phyloP scores from a whole-genome alignment of 1,140 invertebrate species.

The Onthophagus taurus region DNA sequence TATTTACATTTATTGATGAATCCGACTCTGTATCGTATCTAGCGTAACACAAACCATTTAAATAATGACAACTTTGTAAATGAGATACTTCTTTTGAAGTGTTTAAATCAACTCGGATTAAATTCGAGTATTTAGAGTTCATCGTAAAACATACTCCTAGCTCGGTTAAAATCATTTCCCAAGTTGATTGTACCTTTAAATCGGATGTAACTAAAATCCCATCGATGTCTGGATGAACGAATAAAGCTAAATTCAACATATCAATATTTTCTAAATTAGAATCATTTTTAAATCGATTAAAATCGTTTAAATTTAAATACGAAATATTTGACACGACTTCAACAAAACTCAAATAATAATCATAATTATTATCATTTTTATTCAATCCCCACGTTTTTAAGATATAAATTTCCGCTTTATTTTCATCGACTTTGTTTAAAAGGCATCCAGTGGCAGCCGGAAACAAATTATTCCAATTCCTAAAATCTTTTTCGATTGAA shows the following conservation, averaged over 20 bases:
- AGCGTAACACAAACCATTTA: conserved; percentile 44
- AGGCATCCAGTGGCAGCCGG: conserved; percentile 45
- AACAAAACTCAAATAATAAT: conserved; percentile 43
- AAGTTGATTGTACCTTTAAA: conserved; percentile 29
- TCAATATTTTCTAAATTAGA: conserved; percentile 37
- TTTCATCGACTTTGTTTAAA: conserved; percentile 32
- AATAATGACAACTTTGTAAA: conserved; percentile 40
- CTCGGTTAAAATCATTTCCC: conserved; percentile 45
- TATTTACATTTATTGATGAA: conserved; percentile 36
- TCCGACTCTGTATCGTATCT: conserved; percentile 37
- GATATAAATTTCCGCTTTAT: conserved; percentile 24
- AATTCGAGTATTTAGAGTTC: conserved; percentile 37
- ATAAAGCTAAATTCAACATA: conserved; percentile 36
- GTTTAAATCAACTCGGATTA: no score
- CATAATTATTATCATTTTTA: conserved; percentile 28
- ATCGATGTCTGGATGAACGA: conserved; percentile 30
- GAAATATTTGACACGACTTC: conserved; percentile 41
- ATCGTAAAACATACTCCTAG: conserved; percentile 45
- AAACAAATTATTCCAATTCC: conserved; percentile 47
- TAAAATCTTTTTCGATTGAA: conserved; percentile 49
- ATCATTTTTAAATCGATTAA: conserved; percentile 40
- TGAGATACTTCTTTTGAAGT: neutral
- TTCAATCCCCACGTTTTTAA: conserved; percentile 30
- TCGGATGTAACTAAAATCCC: conserved; percentile 31
- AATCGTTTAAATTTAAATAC: conserved; percentile 37